These are phyloP conservation scores for Trachelus tabidus DNA, from an alignment of 2,888 invertebrate species.

Conservation along the genomic window DNA sequence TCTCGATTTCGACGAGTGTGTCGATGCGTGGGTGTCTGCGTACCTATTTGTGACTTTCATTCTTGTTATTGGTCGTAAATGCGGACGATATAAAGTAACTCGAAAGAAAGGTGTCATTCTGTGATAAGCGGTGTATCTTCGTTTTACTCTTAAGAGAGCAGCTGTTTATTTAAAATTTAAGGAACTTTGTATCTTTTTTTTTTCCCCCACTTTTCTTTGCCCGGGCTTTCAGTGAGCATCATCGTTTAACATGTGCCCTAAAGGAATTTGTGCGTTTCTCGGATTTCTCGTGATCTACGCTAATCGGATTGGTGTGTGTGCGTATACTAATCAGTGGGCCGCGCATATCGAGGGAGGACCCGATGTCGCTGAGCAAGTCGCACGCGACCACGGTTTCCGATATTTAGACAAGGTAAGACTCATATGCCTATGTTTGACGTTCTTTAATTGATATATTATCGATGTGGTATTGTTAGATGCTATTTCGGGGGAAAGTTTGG, in stretches of 20 bases:
- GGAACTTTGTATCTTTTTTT: neutral
- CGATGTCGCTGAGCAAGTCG: conserved; percentile 68
- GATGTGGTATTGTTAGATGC: no score
- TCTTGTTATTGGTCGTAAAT: no score
- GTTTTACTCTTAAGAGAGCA: no score
- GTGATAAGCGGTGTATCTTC: no score
- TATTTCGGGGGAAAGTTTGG: no score
- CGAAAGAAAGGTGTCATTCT: no score
- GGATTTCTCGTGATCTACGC: no score
- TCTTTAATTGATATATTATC: no score
- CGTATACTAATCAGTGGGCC: conserved; percentile 74
- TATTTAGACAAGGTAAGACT: conserved; percentile 69
- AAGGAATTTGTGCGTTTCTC: conserved; percentile 45
- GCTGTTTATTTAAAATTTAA: no score
- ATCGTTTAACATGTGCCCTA: conserved; percentile 44
- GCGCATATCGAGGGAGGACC: conserved; percentile 70
- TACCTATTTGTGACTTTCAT: no score
- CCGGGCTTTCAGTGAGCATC: neutral
- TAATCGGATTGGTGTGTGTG: conserved; percentile 28
- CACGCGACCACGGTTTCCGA: conserved; percentile 71
- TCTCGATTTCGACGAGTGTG: no score
- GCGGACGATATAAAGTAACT: no score
- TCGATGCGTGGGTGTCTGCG: neutral
- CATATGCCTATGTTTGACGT: neutral
- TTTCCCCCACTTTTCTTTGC: neutral